phyloP scores from a whole-genome alignment of 1,140 invertebrate species.

The Elysia chlorotica region DNA sequence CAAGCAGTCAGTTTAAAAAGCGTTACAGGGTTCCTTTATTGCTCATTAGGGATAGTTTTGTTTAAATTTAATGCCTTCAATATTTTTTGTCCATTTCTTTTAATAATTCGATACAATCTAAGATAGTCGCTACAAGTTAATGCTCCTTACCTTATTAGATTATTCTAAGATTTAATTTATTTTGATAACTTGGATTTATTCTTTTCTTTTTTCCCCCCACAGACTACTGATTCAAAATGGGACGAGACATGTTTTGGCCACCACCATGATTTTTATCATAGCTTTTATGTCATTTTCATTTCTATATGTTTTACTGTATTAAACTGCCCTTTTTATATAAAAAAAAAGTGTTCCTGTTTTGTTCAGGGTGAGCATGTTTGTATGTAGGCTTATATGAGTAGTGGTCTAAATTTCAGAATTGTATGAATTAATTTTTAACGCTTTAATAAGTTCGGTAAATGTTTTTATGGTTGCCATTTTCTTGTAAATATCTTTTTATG shows the following conservation, averaged over 20 bases:
- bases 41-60: background rate
- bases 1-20: background rate
- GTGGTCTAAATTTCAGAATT: no score
- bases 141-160: no score
- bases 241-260: background rate
- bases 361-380: no score
- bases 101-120: no score
- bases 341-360: background rate
- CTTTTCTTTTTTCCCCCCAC: slow-evolving; percentile 8
- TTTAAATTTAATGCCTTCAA: background rate
- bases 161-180: background rate
- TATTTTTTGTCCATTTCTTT: background rate
- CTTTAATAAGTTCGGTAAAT: no score
- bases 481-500: no score
- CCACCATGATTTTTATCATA: slow-evolving; percentile 5
- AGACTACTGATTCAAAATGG: background rate
- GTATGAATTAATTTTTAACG: no score
- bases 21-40: background rate
- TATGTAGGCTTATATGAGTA: no score
- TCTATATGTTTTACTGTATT: slow-evolving; percentile 26
- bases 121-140: no score
- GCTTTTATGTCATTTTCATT: slow-evolving; percentile 25
- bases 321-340: slow-evolving; percentile 17
- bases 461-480: no score
- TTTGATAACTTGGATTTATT: background rate